phyloP scores from a whole-genome alignment of 2,888 invertebrate genomes.

The Drosophila quasianomalipes region DNA sequence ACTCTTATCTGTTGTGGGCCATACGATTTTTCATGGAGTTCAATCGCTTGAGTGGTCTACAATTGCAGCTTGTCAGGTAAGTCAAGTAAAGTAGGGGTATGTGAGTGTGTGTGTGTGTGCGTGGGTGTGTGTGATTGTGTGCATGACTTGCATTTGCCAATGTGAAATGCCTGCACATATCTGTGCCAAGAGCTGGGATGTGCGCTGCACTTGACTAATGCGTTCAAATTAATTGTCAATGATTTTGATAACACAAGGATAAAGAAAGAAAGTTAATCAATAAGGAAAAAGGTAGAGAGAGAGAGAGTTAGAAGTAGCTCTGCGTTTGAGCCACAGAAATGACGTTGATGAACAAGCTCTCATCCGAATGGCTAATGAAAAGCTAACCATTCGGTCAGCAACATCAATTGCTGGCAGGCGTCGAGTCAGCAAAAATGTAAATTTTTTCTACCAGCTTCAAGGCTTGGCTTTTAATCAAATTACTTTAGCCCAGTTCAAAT shows the following conservation, averaged over 20 bases:
- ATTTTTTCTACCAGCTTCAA: slow-evolving; percentile 38
- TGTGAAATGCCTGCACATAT: slow-evolving; percentile 46
- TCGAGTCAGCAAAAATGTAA: slow-evolving; percentile 71
- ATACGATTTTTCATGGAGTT: slow-evolving; percentile 99
- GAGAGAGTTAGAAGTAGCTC: not conserved
- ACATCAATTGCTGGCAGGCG: slow-evolving; percentile 12
- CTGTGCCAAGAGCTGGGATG: slow-evolving; percentile 29
- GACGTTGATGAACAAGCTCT: slow-evolving; percentile 51
- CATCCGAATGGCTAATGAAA: slow-evolving; percentile 54
- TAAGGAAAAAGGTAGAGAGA: not conserved
- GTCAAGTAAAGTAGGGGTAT: slow-evolving; percentile 37
- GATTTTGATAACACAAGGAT: slow-evolving; percentile 40
- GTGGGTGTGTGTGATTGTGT: slow-evolving; percentile 8
- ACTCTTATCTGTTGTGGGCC: slow-evolving; percentile 97
- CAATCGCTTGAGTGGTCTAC: slow-evolving; percentile 94
- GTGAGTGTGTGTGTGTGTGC: slow-evolving; percentile 7
- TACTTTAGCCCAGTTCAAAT: slow-evolving; percentile 46
- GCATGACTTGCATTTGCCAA: slow-evolving; percentile 55
- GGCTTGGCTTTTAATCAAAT: slow-evolving; percentile 72
- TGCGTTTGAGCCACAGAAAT: slow-evolving; percentile 16
- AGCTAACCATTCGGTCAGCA: slow-evolving; percentile 37
- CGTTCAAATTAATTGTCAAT: slow-evolving; percentile 72
- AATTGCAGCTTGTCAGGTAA: slow-evolving; percentile 95
- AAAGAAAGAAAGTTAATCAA: not conserved
- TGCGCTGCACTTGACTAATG: slow-evolving; percentile 49